phyloP scores from a whole-genome alignment of 2,113 vertebrate genomes.

The Callionymus lyra region DNA sequence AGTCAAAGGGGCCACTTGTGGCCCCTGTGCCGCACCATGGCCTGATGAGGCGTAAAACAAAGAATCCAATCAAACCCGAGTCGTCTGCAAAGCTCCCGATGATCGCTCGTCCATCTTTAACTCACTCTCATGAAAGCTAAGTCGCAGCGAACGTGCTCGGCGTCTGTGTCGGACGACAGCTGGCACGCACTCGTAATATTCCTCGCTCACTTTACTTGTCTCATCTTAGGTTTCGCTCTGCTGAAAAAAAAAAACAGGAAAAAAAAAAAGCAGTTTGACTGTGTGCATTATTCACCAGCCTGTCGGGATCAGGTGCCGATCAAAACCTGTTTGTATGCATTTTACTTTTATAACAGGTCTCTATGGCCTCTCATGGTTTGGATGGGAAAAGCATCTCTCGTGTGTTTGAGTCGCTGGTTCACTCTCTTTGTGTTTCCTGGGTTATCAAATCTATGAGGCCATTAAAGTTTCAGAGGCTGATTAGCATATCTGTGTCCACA shows the following conservation, averaged over 20 bases:
- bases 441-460: conserved; percentile 44
- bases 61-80: too few relatives aligned
- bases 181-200: conserved; percentile 52
- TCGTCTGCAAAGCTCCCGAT: too few relatives aligned
- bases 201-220: conserved; percentile 55
- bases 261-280: background rate
- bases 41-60: too few relatives aligned
- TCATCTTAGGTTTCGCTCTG: conserved; percentile 68
- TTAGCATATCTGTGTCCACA: conserved; percentile 61
- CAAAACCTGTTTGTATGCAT: conserved; percentile 24
- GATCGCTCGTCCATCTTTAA: conserved; percentile 13
- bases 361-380: too few relatives aligned
- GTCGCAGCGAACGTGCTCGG: background rate
- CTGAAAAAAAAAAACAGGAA: conserved; percentile 50
- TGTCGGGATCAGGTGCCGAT: conserved; percentile 58
- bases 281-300: conserved; percentile 78
- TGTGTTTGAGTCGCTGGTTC: background rate
- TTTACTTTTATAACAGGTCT: conserved; percentile 21
- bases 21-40: too few relatives aligned
- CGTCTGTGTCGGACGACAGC: conserved; percentile 35
- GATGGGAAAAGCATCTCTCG: too few relatives aligned
- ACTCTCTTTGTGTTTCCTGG: conserved; percentile 33
- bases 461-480: conserved; percentile 42
- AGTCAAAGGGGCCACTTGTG: too few relatives aligned
- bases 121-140: background rate